These are phyloP conservation scores for Heliconius aoede DNA, from an alignment of 2,888 invertebrate species.

Conservation along the genomic window DNA sequence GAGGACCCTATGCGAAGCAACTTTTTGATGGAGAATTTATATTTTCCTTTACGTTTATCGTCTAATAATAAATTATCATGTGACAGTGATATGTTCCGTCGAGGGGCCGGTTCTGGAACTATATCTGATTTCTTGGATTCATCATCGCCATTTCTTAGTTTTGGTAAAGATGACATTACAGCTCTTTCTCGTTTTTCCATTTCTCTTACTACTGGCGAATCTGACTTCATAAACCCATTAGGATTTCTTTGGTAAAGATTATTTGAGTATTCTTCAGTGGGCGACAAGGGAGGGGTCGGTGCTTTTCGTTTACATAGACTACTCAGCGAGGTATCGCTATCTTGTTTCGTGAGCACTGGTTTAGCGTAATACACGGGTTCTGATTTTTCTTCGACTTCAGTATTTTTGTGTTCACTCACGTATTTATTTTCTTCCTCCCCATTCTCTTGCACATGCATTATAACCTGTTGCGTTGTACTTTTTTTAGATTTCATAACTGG, in stretches of 20 bases:
- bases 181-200: constrained; percentile 90
- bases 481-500: constrained; percentile 83
- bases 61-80: constrained; percentile 87
- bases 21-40: constrained; percentile 92
- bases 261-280: constrained; percentile 78
- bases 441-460: constrained; percentile 80
- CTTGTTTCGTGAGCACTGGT: constrained; percentile 82
- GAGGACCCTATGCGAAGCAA: constrained; percentile 90
- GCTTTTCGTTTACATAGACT: constrained; percentile 89
- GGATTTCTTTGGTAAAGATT: constrained; percentile 85
- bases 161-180: constrained; percentile 61
- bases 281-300: constrained; percentile 87
- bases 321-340: constrained; percentile 81
- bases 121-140: constrained; percentile 65
- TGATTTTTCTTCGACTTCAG: constrained; percentile 71
- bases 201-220: constrained; percentile 88
- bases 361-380: constrained; percentile 77
- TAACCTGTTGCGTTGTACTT: constrained; percentile 71
- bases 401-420: constrained; percentile 69
- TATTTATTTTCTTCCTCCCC: constrained; percentile 65
- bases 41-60: constrained; percentile 87
- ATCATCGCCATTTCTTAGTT: constrained; percentile 65
- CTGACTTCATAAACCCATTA: constrained; percentile 82
- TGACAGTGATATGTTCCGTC: constrained; percentile 88
- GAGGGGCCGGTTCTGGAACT: constrained; percentile 87